Conservation (phyloP, 2,797 vertebrate species). For the Lophotriccus pileatus region DNA sequence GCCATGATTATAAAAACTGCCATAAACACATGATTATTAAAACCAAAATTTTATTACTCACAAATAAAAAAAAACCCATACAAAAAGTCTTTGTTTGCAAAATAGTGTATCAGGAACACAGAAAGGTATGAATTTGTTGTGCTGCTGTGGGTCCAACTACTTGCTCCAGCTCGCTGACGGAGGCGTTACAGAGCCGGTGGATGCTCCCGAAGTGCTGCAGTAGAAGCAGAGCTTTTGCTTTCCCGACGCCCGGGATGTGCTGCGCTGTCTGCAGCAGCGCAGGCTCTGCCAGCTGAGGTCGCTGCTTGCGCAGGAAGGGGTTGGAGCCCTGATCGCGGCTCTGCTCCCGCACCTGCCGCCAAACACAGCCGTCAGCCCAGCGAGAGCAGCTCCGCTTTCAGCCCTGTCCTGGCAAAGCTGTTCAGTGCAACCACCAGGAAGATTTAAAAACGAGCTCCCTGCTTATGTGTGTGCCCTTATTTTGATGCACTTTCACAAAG, state of each 20-base stretch:
- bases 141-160: slow-evolving; percentile 79
- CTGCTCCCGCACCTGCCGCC: slow-evolving; percentile 80
- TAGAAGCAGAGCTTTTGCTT: slow-evolving; percentile 83
- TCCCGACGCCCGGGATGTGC: slow-evolving; percentile 86
- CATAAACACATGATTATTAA: neutral
- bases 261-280: slow-evolving; percentile 78
- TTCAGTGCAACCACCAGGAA: rapidly evolving
- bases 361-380: neutral
- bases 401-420: neutral
- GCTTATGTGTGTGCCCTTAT: rapidly evolving
- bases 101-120: neutral
- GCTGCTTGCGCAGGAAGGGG: slow-evolving; percentile 76
- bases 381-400: neutral
- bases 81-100: neutral
- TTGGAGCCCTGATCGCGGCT: slow-evolving; percentile 76
- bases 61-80: neutral
- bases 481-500: neutral
- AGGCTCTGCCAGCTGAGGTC: slow-evolving; percentile 65
- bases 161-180: slow-evolving; percentile 74
- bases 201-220: slow-evolving; percentile 84
- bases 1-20: neutral
- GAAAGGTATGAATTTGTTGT: slow-evolving; percentile 78
- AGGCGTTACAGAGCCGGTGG: slow-evolving; percentile 79
- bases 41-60: neutral
- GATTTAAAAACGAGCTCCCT: neutral